phyloP scores from a whole-genome alignment of 2,888 invertebrate species.

The Iphiclides podalirius region DNA sequence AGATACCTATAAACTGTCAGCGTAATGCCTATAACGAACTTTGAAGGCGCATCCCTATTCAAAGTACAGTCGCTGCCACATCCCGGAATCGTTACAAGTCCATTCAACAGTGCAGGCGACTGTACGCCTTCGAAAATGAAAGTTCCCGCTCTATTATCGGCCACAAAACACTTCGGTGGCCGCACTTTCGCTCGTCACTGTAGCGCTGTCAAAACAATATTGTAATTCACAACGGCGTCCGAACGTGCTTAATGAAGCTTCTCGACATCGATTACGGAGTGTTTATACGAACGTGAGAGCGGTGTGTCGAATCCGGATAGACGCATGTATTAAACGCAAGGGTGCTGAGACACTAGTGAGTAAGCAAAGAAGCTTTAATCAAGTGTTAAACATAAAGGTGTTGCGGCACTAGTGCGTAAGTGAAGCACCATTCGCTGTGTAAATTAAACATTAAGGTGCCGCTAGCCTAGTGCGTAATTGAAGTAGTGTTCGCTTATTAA shows the following conservation, averaged over 20 bases:
- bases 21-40: no score
- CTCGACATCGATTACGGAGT: constrained; percentile 5
- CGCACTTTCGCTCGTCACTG: constrained; percentile 35
- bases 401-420: neutral
- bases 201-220: constrained; percentile 33
- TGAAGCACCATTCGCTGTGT: no score
- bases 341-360: neutral
- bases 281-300: neutral
- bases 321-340: neutral
- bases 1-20: no score
- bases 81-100: no score
- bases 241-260: constrained; percentile 2
- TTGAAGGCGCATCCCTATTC: no score
- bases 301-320: constrained; percentile 18
- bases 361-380: no score
- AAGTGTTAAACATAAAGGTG: no score
- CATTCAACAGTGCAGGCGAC: neutral
- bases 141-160: constrained; percentile 26
- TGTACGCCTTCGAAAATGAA: constrained; percentile 30
- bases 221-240: constrained; percentile 16
- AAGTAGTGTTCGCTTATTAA: no score
- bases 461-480: no score
- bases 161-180: constrained; percentile 23
- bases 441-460: no score
- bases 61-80: no score